These are phyloP conservation scores for Drosophila fuyamai DNA, from an alignment of 1,140 invertebrate species.

Conservation along the genomic window DNA sequence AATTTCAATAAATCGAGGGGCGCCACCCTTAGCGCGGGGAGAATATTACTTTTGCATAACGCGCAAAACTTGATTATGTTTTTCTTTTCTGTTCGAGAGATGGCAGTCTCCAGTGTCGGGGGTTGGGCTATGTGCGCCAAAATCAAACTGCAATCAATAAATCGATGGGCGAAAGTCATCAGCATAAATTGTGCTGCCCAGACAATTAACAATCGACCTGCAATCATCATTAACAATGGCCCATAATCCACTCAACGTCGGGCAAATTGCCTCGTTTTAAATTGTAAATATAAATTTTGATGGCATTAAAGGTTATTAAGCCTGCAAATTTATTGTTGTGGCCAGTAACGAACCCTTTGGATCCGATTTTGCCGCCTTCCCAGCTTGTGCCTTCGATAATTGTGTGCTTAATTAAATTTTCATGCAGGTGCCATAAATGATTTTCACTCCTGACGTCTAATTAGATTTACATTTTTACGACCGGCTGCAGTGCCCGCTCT, in stretches of 20 bases:
- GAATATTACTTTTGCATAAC: constrained; percentile 57
- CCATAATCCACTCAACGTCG: constrained; percentile 74
- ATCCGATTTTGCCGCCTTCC: constrained; percentile 1
- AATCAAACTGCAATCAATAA: constrained; percentile 64
- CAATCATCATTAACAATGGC: constrained; percentile 78
- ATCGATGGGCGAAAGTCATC: constrained; percentile 74
- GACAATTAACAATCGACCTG: constrained; percentile 78
- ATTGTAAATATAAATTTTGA: constrained; percentile 79
- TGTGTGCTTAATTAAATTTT: constrained; percentile 82
- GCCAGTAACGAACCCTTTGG: constrained; percentile 16
- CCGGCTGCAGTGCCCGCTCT: constrained; percentile 13
- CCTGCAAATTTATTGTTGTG: constrained; percentile 59
- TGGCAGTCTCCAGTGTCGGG: constrained; percentile 14
- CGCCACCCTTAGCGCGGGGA: background rate
- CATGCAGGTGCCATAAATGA: constrained; percentile 80
- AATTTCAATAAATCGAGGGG: constrained; percentile 75
- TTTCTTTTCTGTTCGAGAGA: constrained; percentile 42
- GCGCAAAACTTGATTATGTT: constrained; percentile 65
- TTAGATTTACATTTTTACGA: constrained; percentile 75
- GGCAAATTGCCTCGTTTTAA: constrained; percentile 75
- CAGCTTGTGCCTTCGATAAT: constrained; percentile 51
- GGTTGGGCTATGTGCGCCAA: constrained; percentile 11
- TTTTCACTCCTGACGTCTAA: constrained; percentile 65
- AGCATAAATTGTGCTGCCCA: constrained; percentile 69
- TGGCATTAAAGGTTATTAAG: constrained; percentile 80